Percentiles rank a stretch among this genome's conserved stretches.
Conservation (phyloP, 2,888 invertebrate species). For the Synergus gifuensis region DNA sequence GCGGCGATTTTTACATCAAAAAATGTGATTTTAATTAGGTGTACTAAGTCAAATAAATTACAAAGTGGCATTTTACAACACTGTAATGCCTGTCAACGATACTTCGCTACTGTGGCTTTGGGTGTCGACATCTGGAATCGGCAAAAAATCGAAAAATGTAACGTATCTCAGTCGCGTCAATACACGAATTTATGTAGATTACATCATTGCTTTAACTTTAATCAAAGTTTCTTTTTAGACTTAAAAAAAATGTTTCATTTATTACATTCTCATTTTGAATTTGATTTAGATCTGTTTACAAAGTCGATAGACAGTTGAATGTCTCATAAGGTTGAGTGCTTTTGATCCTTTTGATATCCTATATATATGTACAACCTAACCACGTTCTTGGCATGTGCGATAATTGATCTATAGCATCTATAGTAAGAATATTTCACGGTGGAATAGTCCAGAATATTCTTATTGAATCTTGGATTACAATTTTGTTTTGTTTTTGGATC, state of each 20-base stretch:
- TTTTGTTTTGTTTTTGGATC: neutral
- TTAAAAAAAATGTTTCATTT: neutral
- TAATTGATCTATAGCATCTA: neutral
- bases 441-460: neutral
- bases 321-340: neutral
- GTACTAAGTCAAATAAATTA: slow-evolving; percentile 67
- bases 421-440: too few species aligned
- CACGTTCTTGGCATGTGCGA: slow-evolving; percentile 8
- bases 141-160: slow-evolving; percentile 69
- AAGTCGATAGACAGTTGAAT: neutral
- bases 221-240: slow-evolving; percentile 6
- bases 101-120: slow-evolving; percentile 59
- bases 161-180: slow-evolving; percentile 44
- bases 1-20: slow-evolving; percentile 73
- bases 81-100: slow-evolving; percentile 64
- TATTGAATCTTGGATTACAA: neutral
- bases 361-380: too few species aligned
- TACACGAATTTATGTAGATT: slow-evolving; percentile 58
- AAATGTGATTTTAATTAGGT: slow-evolving; percentile 70
- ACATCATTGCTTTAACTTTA: slow-evolving; percentile 66
- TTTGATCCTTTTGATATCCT: too few species aligned
- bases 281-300: neutral
- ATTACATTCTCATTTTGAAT: neutral
- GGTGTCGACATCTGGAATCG: slow-evolving; percentile 66
- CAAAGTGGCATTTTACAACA: slow-evolving; percentile 60